Evolutionary conservation across 2,888 invertebrate species (phyloP), one percentile per base, ranked within the genome.

Genomic region (Sphaerophoria taeniata): DNA sequence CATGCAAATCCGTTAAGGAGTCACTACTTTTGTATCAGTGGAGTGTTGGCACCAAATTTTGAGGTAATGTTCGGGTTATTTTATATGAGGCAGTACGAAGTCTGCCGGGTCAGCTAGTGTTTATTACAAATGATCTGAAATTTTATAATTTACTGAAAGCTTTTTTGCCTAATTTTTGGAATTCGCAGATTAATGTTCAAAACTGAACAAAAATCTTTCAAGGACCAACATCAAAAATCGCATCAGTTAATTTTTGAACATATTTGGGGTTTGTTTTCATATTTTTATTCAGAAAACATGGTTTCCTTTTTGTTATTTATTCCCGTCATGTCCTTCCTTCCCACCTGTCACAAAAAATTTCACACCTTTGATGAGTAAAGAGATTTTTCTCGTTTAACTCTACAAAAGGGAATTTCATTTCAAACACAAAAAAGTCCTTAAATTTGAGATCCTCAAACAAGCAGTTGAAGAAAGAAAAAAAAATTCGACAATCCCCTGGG

Each of bases 391-490:
- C 39, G 24, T 9, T 45, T 63, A 56, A 51, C 63, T 56, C 9
- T 39, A 14, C 81, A 76, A 81, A 85, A 76, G 76, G 85, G 85
- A 85, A 80, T 76, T 73, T 76, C 47, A 58, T 39, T 70, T 47
- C 63, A 16, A 72, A 80, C 81, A 81, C 69, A 81, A 79, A 77
- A 81, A 85, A 76, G 80, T 80, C 80, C 75, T 84, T 80, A 67
- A 78, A 82, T 11, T 9, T 47, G 24, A 12, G 12, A 49, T 14
- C 9, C 7, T n/a, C 6, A 9, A 4, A 12, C 33, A 36, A 16
- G 61, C 1, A 31, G 24, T 5, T 39, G 16, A 36, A 16, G 43
- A 31, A 49, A 31, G 24, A 34, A 24, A 51, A 73, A 72, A 69
- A 11, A 71, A 84, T 63, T 80, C 53, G 39, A n/a, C 51, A 53